These are phyloP conservation scores for Condylura cristata DNA, from an alignment of 2,113 vertebrate genomes.

Conservation along the genomic window DNA sequence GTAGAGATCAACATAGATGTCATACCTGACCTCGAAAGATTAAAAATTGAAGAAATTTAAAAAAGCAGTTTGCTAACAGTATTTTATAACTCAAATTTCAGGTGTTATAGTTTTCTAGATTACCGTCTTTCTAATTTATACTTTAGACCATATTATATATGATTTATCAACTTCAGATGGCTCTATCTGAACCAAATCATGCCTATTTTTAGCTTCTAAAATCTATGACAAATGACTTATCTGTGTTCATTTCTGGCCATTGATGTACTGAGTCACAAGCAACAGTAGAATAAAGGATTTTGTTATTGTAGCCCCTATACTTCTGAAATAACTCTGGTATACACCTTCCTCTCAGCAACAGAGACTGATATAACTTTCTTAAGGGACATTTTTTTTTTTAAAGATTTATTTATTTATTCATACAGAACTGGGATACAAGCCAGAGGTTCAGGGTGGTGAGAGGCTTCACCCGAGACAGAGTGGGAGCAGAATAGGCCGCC, in stretches of 20 bases:
- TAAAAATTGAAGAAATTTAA: background rate
- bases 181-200: background rate
- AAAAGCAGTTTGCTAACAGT: background rate
- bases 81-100: background rate
- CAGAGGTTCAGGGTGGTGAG: too few species aligned
- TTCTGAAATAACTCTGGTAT: background rate
- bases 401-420: too few species aligned
- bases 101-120: background rate
- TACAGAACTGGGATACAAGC: too few species aligned
- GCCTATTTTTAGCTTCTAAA: background rate
- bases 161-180: background rate
- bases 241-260: background rate
- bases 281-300: background rate
- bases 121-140: slow-evolving; percentile 8
- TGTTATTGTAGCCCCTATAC: background rate
- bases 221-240: background rate
- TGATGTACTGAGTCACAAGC: background rate
- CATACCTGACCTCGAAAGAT: background rate
- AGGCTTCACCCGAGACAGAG: too few species aligned
- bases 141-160: background rate
- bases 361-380: background rate
- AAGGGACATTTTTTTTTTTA: background rate
- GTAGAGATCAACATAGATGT: background rate
- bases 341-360: background rate
- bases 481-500: too few species aligned